Percentiles rank a stretch among this genome's conserved stretches.
These are phyloP conservation scores for Synergus umbraculus DNA, from an alignment of 2,888 invertebrate genomes.

Conservation along the genomic window DNA sequence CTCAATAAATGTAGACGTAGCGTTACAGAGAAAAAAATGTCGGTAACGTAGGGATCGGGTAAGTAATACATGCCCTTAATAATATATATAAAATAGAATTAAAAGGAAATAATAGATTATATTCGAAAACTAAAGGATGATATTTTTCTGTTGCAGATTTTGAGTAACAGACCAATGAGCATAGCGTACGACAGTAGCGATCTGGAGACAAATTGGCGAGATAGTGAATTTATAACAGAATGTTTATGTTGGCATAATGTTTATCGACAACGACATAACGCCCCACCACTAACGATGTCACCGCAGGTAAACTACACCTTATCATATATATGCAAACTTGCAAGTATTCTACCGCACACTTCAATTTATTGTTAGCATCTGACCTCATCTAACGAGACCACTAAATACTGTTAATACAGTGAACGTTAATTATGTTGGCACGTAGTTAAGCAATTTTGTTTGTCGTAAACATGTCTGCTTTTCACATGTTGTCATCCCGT, in stretches of 20 bases:
- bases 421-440: constrained; percentile 4
- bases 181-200: constrained; percentile 86
- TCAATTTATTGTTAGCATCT: background rate
- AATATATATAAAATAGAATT: too few relatives aligned
- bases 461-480: background rate
- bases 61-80: too few relatives aligned
- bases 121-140: background rate
- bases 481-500: background rate
- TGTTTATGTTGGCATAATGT: constrained; percentile 91
- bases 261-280: constrained; percentile 87
- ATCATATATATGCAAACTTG: background rate
- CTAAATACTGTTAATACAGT: background rate
- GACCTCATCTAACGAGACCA: background rate
- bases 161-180: constrained; percentile 83
- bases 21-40: too few relatives aligned
- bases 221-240: constrained; percentile 89
- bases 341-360: background rate
- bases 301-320: constrained; percentile 82
- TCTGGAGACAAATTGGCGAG: constrained; percentile 86
- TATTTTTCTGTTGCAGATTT: constrained; percentile 79
- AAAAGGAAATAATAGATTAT: background rate
- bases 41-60: too few relatives aligned
- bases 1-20: too few relatives aligned
- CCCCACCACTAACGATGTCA: constrained; percentile 86
- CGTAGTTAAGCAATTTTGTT: background rate